Evolutionary conservation across 2,113 vertebrate species (phyloP), one percentile per base, ranked within the genome.

Genomic region (Thalassoma bifasciatum): DNA sequence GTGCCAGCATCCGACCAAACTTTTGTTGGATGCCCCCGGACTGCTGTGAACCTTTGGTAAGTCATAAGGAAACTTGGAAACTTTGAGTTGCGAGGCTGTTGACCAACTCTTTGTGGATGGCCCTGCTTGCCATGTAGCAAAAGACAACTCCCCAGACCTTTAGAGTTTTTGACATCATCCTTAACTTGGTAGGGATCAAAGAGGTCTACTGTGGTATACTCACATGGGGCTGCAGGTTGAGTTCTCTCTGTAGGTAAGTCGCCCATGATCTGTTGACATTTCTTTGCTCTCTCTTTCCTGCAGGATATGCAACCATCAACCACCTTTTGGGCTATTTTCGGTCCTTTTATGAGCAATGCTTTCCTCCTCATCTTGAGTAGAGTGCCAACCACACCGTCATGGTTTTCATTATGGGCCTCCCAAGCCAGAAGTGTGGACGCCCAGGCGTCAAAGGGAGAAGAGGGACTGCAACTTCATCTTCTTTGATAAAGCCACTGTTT

Each of bases 251-350:
- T 6, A 0, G 34, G 72, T 6, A 66, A n/a, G 17, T 75, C 17
- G 11, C 61, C 44, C 34, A 65, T 66, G 16, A 66, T 8, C 40
- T 75, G 53, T 24, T 40, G 42, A n/a, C 62, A 75, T 8, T 13
- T 38, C 1, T 8, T 22, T 23, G 72, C 61, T 17, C 12, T 74
- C 12, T 51, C 19, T 4, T 65, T 74, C 52, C 22, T 65, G 52
- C 61, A 74, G 26, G 21, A 1, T 0, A 74, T 24, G 16, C 72
- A 66, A 1, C n/a, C 4, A 17, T 59, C 12, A 11, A 66, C 44
- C 2, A 66, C 62, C 5, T 75, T 66, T 30, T 40, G 44, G 4
- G 44, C 44, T 9, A 26, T 42, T 7, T 23, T 54, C 7, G 59
- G 44, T 5, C 58, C 49, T 22, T 8, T 26, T 8, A 56, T 30